Conservation (phyloP, 92 coral and sea anemone species). For the Blastomussa wellsi region DNA sequence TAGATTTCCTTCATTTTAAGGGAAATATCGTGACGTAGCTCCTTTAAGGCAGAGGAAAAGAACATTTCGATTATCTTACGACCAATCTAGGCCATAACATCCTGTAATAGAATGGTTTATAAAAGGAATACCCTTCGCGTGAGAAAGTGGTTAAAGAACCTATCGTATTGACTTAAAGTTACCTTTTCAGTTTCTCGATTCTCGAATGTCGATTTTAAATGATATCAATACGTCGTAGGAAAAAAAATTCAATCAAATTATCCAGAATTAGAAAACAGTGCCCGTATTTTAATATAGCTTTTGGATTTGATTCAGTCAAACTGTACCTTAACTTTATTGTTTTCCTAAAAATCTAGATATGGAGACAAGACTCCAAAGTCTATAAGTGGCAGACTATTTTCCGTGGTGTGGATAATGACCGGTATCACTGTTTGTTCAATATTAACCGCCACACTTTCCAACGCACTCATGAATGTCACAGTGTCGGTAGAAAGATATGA, state of each 20-base stretch:
- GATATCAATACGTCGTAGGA: neutral
- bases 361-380: constrained; percentile 50
- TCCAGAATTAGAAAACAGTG: neutral
- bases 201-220: neutral
- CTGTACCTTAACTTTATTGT: neutral
- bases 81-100: neutral
- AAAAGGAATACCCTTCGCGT: neutral
- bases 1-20: no score
- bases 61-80: no score
- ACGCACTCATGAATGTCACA: constrained; percentile 20
- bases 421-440: constrained; percentile 31
- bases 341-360: constrained; percentile 9
- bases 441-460: constrained; percentile 38
- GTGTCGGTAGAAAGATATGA: constrained; percentile 18
- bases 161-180: no score
- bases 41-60: no score
- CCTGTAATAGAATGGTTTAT: neutral
- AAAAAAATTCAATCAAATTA: neutral
- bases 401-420: constrained; percentile 30
- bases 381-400: constrained; percentile 10
- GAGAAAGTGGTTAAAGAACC: neutral
- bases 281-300: neutral
- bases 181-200: neutral
- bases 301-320: neutral
- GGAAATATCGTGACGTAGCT: no score